Percentiles rank a stretch among this genome's conserved stretches.
Evolutionary conservation across 92 coral and sea anemone species (phyloP).

Genomic region (Umimayanthus chanpuru): DNA sequence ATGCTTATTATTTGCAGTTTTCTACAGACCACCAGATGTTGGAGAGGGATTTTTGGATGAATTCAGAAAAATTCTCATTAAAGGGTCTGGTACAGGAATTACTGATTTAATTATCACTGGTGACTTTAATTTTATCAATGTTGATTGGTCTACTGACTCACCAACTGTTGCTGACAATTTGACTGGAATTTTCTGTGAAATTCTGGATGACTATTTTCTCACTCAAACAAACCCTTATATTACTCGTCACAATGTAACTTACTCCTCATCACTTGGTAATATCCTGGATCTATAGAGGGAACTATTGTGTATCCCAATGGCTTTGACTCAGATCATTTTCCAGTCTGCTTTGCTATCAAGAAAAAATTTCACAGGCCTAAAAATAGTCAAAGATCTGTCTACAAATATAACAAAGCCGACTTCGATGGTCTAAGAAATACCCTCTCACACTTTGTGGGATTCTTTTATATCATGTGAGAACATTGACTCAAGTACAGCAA

Average conservation of each 20-base stretch:
- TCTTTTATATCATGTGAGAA: slow-evolving; percentile 50
- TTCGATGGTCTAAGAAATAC: slow-evolving; percentile 54
- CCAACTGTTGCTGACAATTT: slow-evolving; percentile 30
- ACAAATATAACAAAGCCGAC: slow-evolving; percentile 55
- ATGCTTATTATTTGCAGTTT: slow-evolving; percentile 48
- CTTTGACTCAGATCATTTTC: slow-evolving; percentile 52
- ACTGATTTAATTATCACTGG: slow-evolving; percentile 20
- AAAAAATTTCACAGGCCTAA: too few species aligned
- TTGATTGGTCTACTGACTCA: slow-evolving; percentile 47
- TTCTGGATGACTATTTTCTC: too few species aligned
- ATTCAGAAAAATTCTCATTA: slow-evolving; percentile 35
- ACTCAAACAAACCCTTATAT: too few species aligned
- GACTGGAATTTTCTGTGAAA: slow-evolving; percentile 33
- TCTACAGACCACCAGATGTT: slow-evolving; percentile 47
- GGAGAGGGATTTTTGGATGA: slow-evolving; percentile 48
- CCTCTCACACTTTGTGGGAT: slow-evolving; percentile 54
- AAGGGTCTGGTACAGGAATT: background rate
- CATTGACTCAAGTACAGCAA: slow-evolving; percentile 51
- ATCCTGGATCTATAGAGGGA: slow-evolving; percentile 44
- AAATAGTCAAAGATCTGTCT: too few species aligned
- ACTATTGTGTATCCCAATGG: slow-evolving; percentile 35
- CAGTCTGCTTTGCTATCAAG: slow-evolving; percentile 49
- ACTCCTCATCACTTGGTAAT: background rate
- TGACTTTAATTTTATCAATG: slow-evolving; percentile 23
- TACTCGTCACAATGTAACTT: background rate